A percentile compares a stretch with the other conserved stretches of the same genome.
Evolutionary conservation across 2,797 vertebrate species (phyloP).

Genomic region (Tauraco hartlaubi): DNA sequence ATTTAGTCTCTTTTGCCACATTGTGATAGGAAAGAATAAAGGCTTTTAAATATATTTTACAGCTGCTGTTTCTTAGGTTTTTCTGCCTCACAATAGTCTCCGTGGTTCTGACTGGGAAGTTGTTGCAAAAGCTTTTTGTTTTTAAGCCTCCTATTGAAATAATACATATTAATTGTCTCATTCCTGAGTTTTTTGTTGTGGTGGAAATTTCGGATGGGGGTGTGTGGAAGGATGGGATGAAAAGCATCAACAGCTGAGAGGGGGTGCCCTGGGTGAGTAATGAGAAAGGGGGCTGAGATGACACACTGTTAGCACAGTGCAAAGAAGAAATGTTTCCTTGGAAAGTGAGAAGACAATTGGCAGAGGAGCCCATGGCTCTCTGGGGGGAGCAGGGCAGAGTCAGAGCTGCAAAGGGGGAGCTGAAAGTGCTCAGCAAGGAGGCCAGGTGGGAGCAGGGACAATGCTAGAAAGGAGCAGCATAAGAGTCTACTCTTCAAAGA

Average conservation of each 20-base stretch:
- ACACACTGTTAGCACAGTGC: not conserved
- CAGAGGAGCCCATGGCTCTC: not conserved
- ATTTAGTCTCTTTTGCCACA: slow-evolving; percentile 77
- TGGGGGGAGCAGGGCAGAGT: not conserved
- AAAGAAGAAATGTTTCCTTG: not conserved
- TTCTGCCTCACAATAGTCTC: slow-evolving; percentile 69
- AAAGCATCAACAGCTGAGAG: not conserved
- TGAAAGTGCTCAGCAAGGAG: not conserved
- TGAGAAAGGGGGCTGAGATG: not conserved
- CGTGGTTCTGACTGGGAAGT: slow-evolving; percentile 52
- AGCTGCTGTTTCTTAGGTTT: slow-evolving; percentile 70
- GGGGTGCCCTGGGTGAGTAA: not conserved
- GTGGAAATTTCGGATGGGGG: not conserved
- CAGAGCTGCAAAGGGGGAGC: not conserved
- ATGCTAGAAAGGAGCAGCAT: not conserved
- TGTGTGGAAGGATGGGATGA: not conserved
- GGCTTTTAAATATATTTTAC: slow-evolving; percentile 66
- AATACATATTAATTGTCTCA: slow-evolving; percentile 52
- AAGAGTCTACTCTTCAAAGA: not conserved
- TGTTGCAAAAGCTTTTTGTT: slow-evolving; percentile 67
- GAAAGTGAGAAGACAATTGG: not conserved
- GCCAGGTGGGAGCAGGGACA: not conserved
- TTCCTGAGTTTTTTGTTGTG: slow-evolving; percentile 41
- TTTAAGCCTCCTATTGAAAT: slow-evolving; percentile 65
- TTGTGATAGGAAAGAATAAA: slow-evolving; percentile 79